phyloP scores from a whole-genome alignment of 2,888 invertebrate genomes.

The Hirtodrosophila duncani region DNA sequence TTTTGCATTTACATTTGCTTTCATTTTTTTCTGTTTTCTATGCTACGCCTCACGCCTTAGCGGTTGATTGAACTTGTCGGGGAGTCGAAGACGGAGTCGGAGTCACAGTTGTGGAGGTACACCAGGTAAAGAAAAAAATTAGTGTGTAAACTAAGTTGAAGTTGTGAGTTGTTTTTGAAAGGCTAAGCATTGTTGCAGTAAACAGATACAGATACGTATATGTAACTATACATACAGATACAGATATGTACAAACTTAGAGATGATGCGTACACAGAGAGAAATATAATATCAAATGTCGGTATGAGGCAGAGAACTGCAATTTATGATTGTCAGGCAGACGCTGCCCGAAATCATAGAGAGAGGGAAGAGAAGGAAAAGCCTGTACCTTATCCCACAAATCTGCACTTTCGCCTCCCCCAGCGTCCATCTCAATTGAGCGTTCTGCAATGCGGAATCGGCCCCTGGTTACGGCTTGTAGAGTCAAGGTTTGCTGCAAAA shows the following conservation, averaged over 20 bases:
- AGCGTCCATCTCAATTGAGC: neutral
- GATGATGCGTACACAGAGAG: neutral
- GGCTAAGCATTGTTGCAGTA: constrained; percentile 43
- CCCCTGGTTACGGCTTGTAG: too few species aligned
- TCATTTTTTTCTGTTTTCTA: constrained; percentile 35
- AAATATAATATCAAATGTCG: constrained; percentile 12
- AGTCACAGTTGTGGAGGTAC: too few species aligned
- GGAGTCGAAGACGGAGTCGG: constrained; percentile 33
- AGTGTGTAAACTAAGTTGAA: constrained; percentile 14
- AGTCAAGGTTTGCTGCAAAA: too few species aligned
- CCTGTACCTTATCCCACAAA: too few species aligned
- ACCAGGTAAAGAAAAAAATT: constrained; percentile 21
- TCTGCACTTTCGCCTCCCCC: too few species aligned
- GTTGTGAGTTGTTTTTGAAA: constrained; percentile 39
- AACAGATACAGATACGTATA: constrained; percentile 25
- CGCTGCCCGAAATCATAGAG: too few species aligned
- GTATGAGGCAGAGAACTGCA: too few species aligned
- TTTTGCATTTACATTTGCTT: constrained; percentile 46
- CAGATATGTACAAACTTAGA: constrained; percentile 27
- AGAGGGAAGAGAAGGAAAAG: too few species aligned
- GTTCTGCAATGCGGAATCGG: too few species aligned
- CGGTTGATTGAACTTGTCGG: constrained; percentile 67
- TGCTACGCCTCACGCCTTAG: constrained; percentile 66
- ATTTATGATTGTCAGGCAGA: too few species aligned
- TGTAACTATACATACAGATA: constrained; percentile 16